Conservation (phyloP, 2,888 invertebrate genomes). For the Ischnus inquisitorius region DNA sequence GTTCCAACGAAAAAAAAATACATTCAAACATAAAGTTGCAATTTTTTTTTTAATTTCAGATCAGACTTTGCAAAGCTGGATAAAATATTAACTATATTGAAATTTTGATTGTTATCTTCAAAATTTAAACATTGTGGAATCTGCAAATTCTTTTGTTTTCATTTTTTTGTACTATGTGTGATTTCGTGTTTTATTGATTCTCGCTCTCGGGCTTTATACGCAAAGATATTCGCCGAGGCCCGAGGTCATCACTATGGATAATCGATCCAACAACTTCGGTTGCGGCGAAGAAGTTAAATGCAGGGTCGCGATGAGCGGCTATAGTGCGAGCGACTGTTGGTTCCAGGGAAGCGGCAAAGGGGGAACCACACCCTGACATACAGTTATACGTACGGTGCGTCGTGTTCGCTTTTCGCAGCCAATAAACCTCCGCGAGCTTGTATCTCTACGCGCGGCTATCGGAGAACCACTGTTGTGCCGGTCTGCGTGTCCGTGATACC, state of each 20-base stretch:
- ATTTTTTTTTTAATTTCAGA: conserved; percentile 19
- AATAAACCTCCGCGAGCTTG: conserved; percentile 14
- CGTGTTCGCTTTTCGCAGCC: conserved; percentile 29
- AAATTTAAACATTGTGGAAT: too few relatives aligned
- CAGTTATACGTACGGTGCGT: conserved; percentile 57
- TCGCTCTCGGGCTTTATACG: conserved; percentile 36
- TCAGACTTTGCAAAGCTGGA: background rate
- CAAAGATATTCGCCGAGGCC: conserved; percentile 20
- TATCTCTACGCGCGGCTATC: background rate
- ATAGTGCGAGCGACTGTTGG: conserved; percentile 25
- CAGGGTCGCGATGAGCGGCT: conserved; percentile 12
- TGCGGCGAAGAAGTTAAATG: conserved; percentile 36
- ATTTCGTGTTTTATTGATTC: background rate
- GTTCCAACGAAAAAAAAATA: conserved; percentile 4
- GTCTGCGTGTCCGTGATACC: conserved; percentile 8
- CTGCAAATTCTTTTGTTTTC: background rate
- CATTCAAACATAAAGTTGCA: background rate
- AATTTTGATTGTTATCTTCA: too few relatives aligned
- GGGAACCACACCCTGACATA: conserved; percentile 59
- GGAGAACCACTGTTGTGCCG: background rate
- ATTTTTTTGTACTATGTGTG: background rate
- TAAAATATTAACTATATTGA: background rate
- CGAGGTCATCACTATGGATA: conserved; percentile 67
- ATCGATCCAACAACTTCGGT: conserved; percentile 64
- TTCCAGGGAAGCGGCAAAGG: conserved; percentile 39